A percentile compares a stretch with the other conserved stretches of the same genome.
Evolutionary conservation across 2,888 invertebrate genomes (phyloP).

Genomic region (Gastrophysa polygoni): DNA sequence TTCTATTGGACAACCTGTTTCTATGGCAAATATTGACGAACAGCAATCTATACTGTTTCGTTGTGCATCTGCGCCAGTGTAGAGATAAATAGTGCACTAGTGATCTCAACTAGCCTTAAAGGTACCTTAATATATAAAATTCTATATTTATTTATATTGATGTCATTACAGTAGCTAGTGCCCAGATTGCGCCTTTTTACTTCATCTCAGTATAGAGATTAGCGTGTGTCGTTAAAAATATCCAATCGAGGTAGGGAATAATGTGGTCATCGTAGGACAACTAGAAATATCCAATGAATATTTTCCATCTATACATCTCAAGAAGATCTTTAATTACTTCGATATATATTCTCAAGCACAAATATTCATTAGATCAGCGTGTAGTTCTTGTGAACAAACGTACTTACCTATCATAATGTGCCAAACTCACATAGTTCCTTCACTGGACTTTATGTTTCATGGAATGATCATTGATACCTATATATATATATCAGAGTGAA

Average conservation of each 20-base stretch:
- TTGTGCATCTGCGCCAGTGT: slow-evolving; percentile 50
- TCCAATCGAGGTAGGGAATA: neutral
- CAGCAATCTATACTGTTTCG: slow-evolving; percentile 42
- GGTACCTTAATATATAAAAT: slow-evolving; percentile 57
- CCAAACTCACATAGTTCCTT: slow-evolving; percentile 24
- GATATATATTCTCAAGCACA: neutral
- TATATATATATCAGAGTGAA: slow-evolving; percentile 23
- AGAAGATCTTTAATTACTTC: too few species aligned
- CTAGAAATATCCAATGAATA: neutral
- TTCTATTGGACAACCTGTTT: slow-evolving; percentile 17
- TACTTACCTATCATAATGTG: slow-evolving; percentile 20
- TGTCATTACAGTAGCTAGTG: slow-evolving; percentile 51
- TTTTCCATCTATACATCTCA: neutral
- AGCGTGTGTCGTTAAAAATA: neutral
- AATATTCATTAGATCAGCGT: neutral
- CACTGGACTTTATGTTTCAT: neutral
- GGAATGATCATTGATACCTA: neutral
- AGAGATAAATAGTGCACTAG: slow-evolving; percentile 56
- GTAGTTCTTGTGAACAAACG: neutral
- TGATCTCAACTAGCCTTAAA: slow-evolving; percentile 60
- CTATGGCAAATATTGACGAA: slow-evolving; percentile 19
- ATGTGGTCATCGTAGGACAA: neutral
- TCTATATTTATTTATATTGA: slow-evolving; percentile 52
- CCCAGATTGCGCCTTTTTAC: slow-evolving; percentile 56
- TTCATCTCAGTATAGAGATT: slow-evolving; percentile 40